Percentiles rank a stretch among this genome's conserved stretches.
phyloP scores from a whole-genome alignment of 2,113 vertebrate genomes.

The Campylomormyrus tamandua region DNA sequence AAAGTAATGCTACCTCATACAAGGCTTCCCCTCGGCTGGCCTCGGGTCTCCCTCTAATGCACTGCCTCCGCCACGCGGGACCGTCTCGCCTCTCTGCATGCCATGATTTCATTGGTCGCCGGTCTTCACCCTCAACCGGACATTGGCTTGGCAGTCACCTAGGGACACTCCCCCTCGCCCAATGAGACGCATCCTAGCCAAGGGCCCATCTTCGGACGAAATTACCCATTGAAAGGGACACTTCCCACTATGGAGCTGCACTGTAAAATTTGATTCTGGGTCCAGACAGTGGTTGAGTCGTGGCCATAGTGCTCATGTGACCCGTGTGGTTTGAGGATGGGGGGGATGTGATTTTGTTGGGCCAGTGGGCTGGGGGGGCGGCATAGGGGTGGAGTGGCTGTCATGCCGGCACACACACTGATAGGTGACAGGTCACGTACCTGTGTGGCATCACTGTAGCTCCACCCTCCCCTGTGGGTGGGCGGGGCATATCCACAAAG shows the following conservation, averaged over 20 bases:
- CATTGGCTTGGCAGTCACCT: background rate
- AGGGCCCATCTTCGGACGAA: background rate
- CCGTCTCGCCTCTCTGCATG: conserved; percentile 19
- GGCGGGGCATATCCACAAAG: background rate
- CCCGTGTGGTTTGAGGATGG: background rate
- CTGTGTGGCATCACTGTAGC: background rate
- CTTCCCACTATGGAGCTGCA: background rate
- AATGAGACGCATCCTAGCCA: background rate
- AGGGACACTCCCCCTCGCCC: background rate
- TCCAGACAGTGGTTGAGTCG: background rate
- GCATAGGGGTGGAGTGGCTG: background rate
- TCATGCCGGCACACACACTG: background rate
- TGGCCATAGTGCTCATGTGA: background rate
- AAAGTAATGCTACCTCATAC: conserved; percentile 56
- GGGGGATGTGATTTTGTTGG: background rate
- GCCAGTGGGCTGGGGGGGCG: background rate
- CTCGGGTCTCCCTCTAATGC: conserved; percentile 29
- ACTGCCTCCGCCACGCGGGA: conserved; percentile 27
- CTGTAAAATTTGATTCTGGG: background rate
- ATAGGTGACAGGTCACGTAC: background rate
- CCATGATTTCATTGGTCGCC: conserved; percentile 29
- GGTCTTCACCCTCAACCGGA: conserved; percentile 12
- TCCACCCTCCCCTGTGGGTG: background rate
- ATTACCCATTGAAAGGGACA: background rate
- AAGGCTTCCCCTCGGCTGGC: conserved; percentile 26